Evolutionary conservation across 2,888 invertebrate species (phyloP).

Genomic region (Sphaeridia pumilis): DNA sequence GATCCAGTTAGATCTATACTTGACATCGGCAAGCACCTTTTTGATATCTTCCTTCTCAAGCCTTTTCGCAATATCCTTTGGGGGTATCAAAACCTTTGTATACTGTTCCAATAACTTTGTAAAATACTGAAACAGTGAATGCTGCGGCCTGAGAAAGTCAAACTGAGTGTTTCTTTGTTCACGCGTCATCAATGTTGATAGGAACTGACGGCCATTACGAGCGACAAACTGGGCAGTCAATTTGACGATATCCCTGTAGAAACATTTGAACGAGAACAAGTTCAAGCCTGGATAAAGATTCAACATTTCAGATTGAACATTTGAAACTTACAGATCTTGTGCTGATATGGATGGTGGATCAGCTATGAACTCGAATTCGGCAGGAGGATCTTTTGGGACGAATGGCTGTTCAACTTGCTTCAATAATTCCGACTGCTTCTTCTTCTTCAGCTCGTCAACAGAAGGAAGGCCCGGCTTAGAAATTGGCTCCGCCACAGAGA

Average conservation of each 20-base stretch:
- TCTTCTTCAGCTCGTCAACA: constrained; percentile 64
- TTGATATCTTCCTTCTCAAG: constrained; percentile 62
- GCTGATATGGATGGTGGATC: constrained; percentile 99
- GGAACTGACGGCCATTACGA: constrained; percentile 91
- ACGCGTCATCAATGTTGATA: constrained; percentile 95
- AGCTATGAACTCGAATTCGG: constrained; percentile 85
- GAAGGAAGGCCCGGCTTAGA: constrained; percentile 41
- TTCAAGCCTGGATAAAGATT: constrained; percentile 3
- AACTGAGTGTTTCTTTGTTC: constrained; percentile 98
- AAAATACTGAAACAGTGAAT: constrained; percentile 96
- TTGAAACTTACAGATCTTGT: constrained; percentile 63
- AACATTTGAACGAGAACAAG: constrained; percentile 9
- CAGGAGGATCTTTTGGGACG: constrained; percentile 80
- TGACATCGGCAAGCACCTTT: constrained; percentile 70
- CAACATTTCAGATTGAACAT: not conserved
- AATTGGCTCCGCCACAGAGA: constrained; percentile 41
- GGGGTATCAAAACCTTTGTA: constrained; percentile 88
- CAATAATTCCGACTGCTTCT: constrained; percentile 73
- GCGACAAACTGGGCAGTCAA: constrained; percentile 98
- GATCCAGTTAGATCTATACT: constrained; percentile 92
- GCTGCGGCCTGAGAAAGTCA: constrained; percentile 95
- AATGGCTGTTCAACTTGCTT: constrained; percentile 78
- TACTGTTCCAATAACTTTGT: constrained; percentile 96
- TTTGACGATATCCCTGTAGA: constrained; percentile 79
- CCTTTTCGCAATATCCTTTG: constrained; percentile 73